Base-by-base conservation (phyloP, 2,888 invertebrate species). In the Parnassius orleans region DNA sequence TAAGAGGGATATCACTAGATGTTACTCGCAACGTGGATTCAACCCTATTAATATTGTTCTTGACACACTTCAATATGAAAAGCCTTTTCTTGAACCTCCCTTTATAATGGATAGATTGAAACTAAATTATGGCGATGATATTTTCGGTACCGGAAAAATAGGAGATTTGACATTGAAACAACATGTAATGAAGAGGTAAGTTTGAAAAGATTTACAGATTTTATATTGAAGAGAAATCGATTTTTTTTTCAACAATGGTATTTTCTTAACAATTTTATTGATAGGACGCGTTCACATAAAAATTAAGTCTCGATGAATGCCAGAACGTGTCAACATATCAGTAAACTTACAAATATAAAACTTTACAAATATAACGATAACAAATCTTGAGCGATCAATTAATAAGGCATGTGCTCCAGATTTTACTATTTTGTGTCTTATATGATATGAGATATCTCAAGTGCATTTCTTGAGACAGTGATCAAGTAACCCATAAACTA, bases 251-350 rank as follows among this genome's bases (percentile, higher is more conserved):
- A 3, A 0, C 3, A 24, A 24, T 3, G 24, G 3, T 0, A 3
- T 5, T 24, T 33, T 33, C 33, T 5, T 33, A 33, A 33, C 7
- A 33, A 33, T 7, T 50, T 58, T 52, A 51, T 12, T 15, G 43
- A 42, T 42, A 50, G n/a, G 57, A 58, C 50, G n/a, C 57, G 57
- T 50, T 57, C 57, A 42, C 15, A 42, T 47, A 50, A 57, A 57
- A 19, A 41, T n/a, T 41, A 43, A 41, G 41, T 15, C 51, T 43
- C 57, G 57, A 58, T 58, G 57, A 58, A 58, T 58, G 57, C 57
- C 57, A 58, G 14, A 51, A 58, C 43, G 57, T 58, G 51, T 58
- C 44, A 50, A 43, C 9, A 51, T 51, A 58, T 44, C n/a, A 43
- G n/a, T 24, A 48, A 19, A 51, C 44, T 44, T 55, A 55, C 19